phyloP scores from a whole-genome alignment of 1,140 invertebrate species.

The Teleopsis dalmanni region DNA sequence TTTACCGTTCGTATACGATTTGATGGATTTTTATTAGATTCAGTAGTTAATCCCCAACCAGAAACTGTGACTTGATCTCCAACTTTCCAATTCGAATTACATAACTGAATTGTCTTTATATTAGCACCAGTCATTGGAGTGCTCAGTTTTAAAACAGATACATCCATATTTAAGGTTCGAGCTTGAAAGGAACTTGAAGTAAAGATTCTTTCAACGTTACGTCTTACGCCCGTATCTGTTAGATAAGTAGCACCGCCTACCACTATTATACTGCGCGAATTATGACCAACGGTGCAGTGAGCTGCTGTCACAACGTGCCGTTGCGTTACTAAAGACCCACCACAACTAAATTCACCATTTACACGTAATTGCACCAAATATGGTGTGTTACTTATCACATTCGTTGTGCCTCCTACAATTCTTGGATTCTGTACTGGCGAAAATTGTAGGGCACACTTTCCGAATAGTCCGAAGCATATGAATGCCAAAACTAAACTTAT shows the following conservation, averaged over 20 bases:
- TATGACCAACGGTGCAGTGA: constrained; percentile 20
- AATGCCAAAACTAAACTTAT: not conserved
- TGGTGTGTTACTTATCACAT: constrained; percentile 19
- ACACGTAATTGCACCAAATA: constrained; percentile 22
- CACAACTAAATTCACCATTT: constrained; percentile 18
- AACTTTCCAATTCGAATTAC: not conserved
- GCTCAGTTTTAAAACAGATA: constrained; percentile 15
- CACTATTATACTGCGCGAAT: not conserved
- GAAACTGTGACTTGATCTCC: constrained; percentile 18
- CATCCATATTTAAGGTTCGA: constrained; percentile 23
- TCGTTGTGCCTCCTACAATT: constrained; percentile 23
- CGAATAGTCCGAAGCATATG: not conserved
- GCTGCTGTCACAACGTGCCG: constrained; percentile 24
- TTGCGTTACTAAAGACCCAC: constrained; percentile 16
- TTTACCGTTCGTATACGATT: constrained; percentile 12
- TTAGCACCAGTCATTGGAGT: not conserved
- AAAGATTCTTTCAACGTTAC: constrained; percentile 8
- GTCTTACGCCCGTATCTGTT: not conserved
- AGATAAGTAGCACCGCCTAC: constrained; percentile 19
- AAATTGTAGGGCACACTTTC: not conserved
- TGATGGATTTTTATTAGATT: not conserved
- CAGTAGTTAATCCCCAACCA: constrained; percentile 23
- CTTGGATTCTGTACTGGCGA: constrained; percentile 8
- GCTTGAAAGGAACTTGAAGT: constrained; percentile 8
- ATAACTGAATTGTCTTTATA: constrained; percentile 12